Base-by-base conservation (phyloP, 2,797 vertebrate genomes). In the Parauchenoglanis punctatus region DNA sequence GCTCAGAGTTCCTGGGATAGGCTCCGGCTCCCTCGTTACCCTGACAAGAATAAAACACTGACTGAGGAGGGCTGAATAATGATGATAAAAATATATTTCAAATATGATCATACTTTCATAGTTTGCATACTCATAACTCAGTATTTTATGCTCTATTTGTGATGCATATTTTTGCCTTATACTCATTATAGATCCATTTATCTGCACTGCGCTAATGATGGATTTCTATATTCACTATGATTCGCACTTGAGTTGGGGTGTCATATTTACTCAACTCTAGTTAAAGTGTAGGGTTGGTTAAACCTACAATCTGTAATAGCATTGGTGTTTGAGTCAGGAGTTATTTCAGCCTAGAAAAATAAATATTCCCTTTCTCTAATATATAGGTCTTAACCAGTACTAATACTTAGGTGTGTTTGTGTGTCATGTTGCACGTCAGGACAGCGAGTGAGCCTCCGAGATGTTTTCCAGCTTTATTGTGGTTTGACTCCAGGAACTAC, bases 401-500 rank as follows among this genome's bases (percentile, higher is more conserved):
- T 56, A 18, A 56, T 18, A 28, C 1, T 1, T 23, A 7, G 46
- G 20, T 46, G 40, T 84, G 17, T 73, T 3, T 73, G 40, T 73
- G 70, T 46, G 4, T 73, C 46, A 4, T 77, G 77, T 80, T 28
- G 52, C 28, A 75, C 46, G 56, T 80, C 93, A 99, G 99, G 98
- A 76, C 97, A 98, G 91, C 96, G 96, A 44, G 96, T 97, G 85
- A 97, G 95, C 91, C 96, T 99, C 25, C 96, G 98, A 88, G 99
- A 99, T 0, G 96, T 99, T 83, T 99, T 99, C 94, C 98, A 99
- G 94, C 94, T 99, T 7, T 99, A 99, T 91, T 99, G 98, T 0
- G 98, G 99, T 86, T 95, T 99, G 83, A 99, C 97, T 93, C 98
- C 99, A 0, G 99, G 99, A 87, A 99, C 99, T 0, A 99, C 98